Evolutionary conservation across 1,140 invertebrate species (phyloP).

Genomic region (Magallana angulata): DNA sequence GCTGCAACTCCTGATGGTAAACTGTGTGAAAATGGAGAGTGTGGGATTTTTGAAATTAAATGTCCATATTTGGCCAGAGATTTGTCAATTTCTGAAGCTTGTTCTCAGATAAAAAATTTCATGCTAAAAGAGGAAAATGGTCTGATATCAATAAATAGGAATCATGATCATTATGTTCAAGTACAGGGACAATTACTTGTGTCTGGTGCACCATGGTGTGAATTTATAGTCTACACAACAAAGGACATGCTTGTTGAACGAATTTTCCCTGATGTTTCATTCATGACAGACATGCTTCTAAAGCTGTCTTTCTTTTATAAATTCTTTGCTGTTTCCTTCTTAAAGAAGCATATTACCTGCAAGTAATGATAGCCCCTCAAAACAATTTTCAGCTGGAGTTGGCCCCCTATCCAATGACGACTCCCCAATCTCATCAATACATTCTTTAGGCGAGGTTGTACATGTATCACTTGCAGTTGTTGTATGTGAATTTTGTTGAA

Average conservation of each 20-base stretch:
- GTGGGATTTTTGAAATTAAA: conserved; percentile 49
- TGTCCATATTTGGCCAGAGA: conserved; percentile 48
- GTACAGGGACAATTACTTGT: conserved; percentile 50
- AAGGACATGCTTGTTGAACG: conserved; percentile 41
- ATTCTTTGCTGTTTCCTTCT: not conserved
- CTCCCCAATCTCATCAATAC: no score
- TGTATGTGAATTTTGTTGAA: not conserved
- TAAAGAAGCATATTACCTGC: not conserved
- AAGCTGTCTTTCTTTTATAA: conserved; percentile 41
- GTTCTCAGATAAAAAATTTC: not conserved
- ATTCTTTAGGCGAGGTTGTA: not conserved
- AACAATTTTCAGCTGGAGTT: no score
- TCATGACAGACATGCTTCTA: conserved; percentile 29
- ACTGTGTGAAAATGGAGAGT: conserved; percentile 27
- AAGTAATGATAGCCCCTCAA: not conserved
- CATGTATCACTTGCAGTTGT: not conserved
- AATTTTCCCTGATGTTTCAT: conserved; percentile 44
- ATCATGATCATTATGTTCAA: conserved; percentile 40
- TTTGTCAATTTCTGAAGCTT: conserved; percentile 32
- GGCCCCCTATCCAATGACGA: no score
- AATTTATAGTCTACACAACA: conserved; percentile 45
- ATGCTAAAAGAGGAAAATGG: not conserved
- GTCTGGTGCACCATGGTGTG: conserved; percentile 46
- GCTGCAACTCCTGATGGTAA: conserved; percentile 48
- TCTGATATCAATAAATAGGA: not conserved